Percentiles rank a stretch among this genome's conserved stretches.
phyloP scores from a whole-genome alignment of 2,797 vertebrate genomes.

The Serranus cabrilla region DNA sequence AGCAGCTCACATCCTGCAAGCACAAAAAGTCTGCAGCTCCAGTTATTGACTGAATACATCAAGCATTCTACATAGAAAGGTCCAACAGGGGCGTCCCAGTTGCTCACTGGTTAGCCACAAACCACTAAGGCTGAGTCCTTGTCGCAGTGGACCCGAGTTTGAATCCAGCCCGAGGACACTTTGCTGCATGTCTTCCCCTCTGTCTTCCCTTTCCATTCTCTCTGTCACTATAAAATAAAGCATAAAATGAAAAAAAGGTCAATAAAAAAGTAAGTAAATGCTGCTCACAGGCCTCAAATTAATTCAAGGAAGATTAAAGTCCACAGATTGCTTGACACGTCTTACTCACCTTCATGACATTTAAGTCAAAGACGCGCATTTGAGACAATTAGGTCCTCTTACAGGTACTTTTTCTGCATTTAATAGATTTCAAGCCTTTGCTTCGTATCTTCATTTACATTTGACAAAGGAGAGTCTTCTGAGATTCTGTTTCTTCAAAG shows the following conservation, averaged over 20 bases:
- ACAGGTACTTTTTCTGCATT: not conserved
- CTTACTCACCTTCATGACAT: constrained; percentile 14
- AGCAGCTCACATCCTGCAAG: constrained; percentile 36
- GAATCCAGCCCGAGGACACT: too few relatives aligned
- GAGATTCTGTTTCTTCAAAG: constrained; percentile 9
- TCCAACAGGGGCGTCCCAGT: not conserved
- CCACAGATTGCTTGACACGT: not conserved
- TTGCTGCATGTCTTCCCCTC: too few relatives aligned
- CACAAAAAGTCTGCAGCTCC: constrained; percentile 39
- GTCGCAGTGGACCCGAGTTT: too few relatives aligned
- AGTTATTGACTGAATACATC: constrained; percentile 61
- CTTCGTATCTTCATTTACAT: constrained; percentile 21
- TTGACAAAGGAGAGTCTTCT: constrained; percentile 1
- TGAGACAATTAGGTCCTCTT: not conserved
- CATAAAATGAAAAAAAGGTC: not conserved
- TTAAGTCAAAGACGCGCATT: constrained; percentile 7
- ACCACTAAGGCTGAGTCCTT: too few relatives aligned
- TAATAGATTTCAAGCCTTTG: not conserved
- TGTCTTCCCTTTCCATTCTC: too few relatives aligned
- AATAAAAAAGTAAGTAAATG: constrained; percentile 25
- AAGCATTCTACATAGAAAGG: constrained; percentile 19
- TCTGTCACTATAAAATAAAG: too few relatives aligned
- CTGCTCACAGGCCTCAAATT: constrained; percentile 2
- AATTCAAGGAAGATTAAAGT: constrained; percentile 36
- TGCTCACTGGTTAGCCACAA: too few relatives aligned